Base-by-base conservation (phyloP, 2,113 vertebrate species). In the Electrona antarctica region DNA sequence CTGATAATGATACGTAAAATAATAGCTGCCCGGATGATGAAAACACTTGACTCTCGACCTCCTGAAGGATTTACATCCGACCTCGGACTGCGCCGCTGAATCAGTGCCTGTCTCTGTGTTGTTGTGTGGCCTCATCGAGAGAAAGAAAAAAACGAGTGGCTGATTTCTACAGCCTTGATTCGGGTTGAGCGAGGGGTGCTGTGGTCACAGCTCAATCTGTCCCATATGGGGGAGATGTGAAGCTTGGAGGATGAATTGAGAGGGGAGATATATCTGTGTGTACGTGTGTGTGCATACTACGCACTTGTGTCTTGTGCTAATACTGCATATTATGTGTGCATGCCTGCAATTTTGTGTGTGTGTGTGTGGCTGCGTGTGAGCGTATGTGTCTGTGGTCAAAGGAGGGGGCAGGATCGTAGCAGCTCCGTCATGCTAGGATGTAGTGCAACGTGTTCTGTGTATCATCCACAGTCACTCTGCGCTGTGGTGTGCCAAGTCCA, bases 151-250 rank as follows among this genome's bases (percentile, higher is more conserved):
- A 90, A 87, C 85, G 86, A 83, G 33, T 41, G 78, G 83, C 85
- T 90, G 61, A 89, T 91, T 92, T 76, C 67, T 81, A 85, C 56
- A 79, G 81, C 71, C 76, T 70, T 67, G 73, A 82, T 78, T 86
- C 81, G 77, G 88, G 91, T 92, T 88, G 87, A 91, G 84, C 87
- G 28, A 76, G 50, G 79, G 73, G 78, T 71, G 64, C 83, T 91
- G 90, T 80, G 87, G 86, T 87, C 91, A 78, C 68, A 61, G 50
- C 84, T 70, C 89, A 92, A 93, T 92, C 73, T 84, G 81, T 90
- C 87, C 92, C 87, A 79, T 73, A 88, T 93, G 93, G 87, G 82
- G 83, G 78, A 87, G 88, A 88, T 28, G 50, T 56, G 76, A 86
- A 88, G 66, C 65, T 85, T 33, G 52, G 71, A 78, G 75, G 81